Conservation (phyloP, 2,888 invertebrate species). For the Litoditis marina region DNA sequence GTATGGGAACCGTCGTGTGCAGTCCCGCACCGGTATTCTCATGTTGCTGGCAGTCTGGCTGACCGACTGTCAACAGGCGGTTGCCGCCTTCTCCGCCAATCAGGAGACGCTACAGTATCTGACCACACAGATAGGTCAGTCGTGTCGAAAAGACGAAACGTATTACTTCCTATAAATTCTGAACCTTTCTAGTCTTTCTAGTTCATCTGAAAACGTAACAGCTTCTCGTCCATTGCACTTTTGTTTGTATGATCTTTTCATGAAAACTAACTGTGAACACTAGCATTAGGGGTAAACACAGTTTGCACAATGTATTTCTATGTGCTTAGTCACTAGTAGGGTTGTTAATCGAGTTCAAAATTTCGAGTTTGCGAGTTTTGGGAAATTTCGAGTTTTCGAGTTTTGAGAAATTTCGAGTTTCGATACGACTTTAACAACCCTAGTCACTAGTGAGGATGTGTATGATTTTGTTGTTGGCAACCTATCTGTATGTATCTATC, state of each 20-base stretch:
- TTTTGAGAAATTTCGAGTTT: slow-evolving; percentile 62
- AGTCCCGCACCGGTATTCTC: slow-evolving; percentile 81
- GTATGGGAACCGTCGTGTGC: slow-evolving; percentile 63
- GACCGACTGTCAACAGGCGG: slow-evolving; percentile 78
- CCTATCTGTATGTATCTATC: too few species aligned
- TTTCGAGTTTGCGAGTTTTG: too few species aligned
- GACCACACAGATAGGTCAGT: slow-evolving; percentile 52
- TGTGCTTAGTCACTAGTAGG: too few species aligned
- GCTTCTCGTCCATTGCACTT: neutral
- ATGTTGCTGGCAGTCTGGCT: slow-evolving; percentile 88
- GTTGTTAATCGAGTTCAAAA: too few species aligned
- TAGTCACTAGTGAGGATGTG: too few species aligned
- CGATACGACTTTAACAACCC: neutral
- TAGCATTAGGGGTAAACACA: neutral
- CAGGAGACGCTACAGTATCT: slow-evolving; percentile 53
- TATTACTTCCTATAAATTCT: too few species aligned
- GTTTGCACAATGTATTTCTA: too few species aligned
- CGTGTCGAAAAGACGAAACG: too few species aligned
- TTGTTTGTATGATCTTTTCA: neutral
- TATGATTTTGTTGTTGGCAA: too few species aligned
- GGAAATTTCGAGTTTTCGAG: too few species aligned
- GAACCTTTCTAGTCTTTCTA: too few species aligned
- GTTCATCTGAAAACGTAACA: too few species aligned
- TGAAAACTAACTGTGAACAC: slow-evolving; percentile 58
- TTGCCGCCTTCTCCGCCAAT: slow-evolving; percentile 74